Conservation (phyloP, 1,140 invertebrate species). For the Drosophila lowei region DNA sequence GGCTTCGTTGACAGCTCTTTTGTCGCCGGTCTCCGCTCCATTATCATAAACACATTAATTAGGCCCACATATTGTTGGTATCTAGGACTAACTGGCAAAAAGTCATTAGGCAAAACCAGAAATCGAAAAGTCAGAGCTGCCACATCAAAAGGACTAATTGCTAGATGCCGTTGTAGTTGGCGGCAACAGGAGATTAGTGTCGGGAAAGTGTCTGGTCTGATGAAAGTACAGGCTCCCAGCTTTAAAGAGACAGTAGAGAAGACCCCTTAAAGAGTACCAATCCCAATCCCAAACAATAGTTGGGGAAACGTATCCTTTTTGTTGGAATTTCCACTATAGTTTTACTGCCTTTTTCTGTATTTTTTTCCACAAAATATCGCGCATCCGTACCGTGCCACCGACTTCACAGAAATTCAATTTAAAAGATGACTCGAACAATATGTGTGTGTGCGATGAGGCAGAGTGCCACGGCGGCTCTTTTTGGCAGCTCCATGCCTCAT, state of each 20-base stretch:
- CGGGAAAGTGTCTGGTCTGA: constrained; percentile 16
- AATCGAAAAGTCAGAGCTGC: constrained; percentile 30
- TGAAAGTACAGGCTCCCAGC: background rate
- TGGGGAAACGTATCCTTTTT: background rate
- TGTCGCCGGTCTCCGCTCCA: background rate
- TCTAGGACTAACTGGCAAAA: constrained; percentile 3
- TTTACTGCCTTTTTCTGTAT: background rate
- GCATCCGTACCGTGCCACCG: constrained; percentile 4
- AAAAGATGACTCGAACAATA: constrained; percentile 9
- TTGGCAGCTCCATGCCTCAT: constrained; percentile 14
- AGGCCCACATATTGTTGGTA: constrained; percentile 2
- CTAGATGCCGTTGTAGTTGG: constrained; percentile 1
- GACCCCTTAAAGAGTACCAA: too few relatives aligned
- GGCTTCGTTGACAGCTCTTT: constrained; percentile 26
- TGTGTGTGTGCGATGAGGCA: background rate
- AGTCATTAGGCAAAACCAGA: constrained; percentile 23
- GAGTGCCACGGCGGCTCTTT: constrained; percentile 1
- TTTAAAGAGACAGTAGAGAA: too few relatives aligned
- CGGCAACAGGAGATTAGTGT: constrained; percentile 25
- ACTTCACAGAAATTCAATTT: constrained; percentile 39
- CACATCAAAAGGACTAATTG: constrained; percentile 53
- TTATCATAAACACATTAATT: constrained; percentile 60
- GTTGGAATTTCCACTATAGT: too few relatives aligned
- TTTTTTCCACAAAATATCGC: constrained; percentile 4
- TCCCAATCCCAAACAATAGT: background rate